Base-by-base conservation (phyloP, 2,113 vertebrate genomes). In the Edolisoma coerulescens region DNA sequence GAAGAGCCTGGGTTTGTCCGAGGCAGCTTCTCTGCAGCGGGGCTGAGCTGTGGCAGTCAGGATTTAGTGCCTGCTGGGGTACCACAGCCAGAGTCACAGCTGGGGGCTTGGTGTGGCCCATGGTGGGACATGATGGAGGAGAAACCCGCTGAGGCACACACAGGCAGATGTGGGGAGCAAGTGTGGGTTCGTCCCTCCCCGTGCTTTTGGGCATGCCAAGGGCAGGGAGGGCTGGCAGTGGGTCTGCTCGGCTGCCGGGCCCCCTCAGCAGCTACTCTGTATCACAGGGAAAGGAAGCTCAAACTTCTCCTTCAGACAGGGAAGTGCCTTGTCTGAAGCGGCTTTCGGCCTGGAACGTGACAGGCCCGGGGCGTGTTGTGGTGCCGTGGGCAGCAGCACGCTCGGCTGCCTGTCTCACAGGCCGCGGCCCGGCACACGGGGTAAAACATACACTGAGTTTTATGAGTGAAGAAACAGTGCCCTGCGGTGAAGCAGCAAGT, bases 111-210 rank as follows among this genome's bases (percentile, higher is more conserved):
- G 35, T 4, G 1, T 24, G 22, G 35, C 53, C 75, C 1, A 0
- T 2, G 39, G 49, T 6, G 12, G 73, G 39, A 77, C 11, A 11
- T 0, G 1, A 19, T 7, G 2, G 63, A 64, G 49, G 49, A 84
- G 45, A 84, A 84, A 75, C 15, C 18, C 0, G 0, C 32, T 33
- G 88, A 77, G 82, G 12, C 26, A 11, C 68, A 52, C 7, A 7
- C 1, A 1, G 84, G 52, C 28, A 83, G 32, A 37, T 0, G 0
- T 0, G 11, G 27, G 35, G 23, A 87, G 20, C 49, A 52, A 27
- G 32, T 0, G 0, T 10, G 23, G 33, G 20, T 44, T 81, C 0
- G 1, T 41, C 27, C n/a, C 60, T 84, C 37, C 33, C 65, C 18
- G 7, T 39, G n/a, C 3, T 8, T 17, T 56, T 7, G 5, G n/a